Evolutionary conservation across 2,888 invertebrate genomes (phyloP).

Genomic region (Chrysolina haemoptera): DNA sequence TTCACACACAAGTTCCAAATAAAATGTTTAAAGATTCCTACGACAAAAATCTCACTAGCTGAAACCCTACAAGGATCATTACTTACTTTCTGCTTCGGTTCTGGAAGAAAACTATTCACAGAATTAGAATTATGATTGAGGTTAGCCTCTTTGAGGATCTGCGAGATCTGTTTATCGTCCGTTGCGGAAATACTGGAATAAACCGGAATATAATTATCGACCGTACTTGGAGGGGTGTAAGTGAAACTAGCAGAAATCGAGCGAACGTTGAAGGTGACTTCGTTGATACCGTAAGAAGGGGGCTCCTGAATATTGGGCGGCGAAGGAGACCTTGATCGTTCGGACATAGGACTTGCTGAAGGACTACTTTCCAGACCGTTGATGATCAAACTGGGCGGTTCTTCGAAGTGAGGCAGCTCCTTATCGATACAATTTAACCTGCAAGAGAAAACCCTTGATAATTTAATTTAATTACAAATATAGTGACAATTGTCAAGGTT

Average conservation of each 20-base stretch:
- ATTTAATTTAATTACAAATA: background rate
- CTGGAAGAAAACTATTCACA: slow-evolving; percentile 40
- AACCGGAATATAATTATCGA: slow-evolving; percentile 50
- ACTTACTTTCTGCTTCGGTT: slow-evolving; percentile 55
- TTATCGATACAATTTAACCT: slow-evolving; percentile 63
- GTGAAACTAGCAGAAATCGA: slow-evolving; percentile 51
- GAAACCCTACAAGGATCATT: background rate
- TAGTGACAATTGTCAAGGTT: too few species aligned
- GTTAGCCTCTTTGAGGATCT: slow-evolving; percentile 66
- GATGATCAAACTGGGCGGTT: slow-evolving; percentile 59
- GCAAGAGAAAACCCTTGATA: slow-evolving; percentile 42
- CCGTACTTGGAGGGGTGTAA: slow-evolving; percentile 49
- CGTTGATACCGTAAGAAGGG: slow-evolving; percentile 62
- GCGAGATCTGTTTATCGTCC: slow-evolving; percentile 65
- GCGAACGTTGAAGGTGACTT: slow-evolving; percentile 53
- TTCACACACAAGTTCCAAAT: too few species aligned
- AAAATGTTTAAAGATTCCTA: too few species aligned
- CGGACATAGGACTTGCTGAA: slow-evolving; percentile 54
- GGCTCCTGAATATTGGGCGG: slow-evolving; percentile 64
- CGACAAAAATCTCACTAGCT: too few species aligned
- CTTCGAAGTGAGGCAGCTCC: slow-evolving; percentile 62
- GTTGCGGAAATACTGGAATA: slow-evolving; percentile 55
- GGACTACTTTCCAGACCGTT: slow-evolving; percentile 65
- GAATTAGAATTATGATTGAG: slow-evolving; percentile 49
- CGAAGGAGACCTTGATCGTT: slow-evolving; percentile 65